Percentiles rank a stretch among this genome's conserved stretches.
phyloP scores from a whole-genome alignment of 2,797 vertebrate species.

The Peromyscus eremicus region DNA sequence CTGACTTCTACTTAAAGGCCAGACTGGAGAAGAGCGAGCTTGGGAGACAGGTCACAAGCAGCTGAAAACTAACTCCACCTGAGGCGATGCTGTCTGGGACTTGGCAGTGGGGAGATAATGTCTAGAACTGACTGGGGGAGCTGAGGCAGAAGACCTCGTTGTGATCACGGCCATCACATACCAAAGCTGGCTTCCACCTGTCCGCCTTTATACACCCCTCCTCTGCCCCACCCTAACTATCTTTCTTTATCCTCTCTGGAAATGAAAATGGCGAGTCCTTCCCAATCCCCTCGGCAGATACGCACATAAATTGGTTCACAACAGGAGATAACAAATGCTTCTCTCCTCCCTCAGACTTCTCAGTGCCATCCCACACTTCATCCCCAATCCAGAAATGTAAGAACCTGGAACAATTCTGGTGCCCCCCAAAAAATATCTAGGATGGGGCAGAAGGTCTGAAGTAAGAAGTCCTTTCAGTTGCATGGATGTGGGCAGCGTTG shows the following conservation, averaged over 20 bases:
- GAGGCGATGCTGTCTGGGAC: not conserved
- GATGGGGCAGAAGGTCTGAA: not conserved
- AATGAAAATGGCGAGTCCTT: not conserved
- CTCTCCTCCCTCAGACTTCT: not conserved
- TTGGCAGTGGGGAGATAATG: not conserved
- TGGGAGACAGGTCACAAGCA: not conserved
- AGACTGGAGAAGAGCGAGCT: not conserved
- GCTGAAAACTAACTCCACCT: not conserved
- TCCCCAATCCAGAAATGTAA: not conserved
- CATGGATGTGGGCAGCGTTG: not conserved
- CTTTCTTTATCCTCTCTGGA: not conserved
- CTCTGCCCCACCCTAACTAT: not conserved
- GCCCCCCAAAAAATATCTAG: not conserved
- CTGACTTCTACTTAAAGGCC: constrained; percentile 11
- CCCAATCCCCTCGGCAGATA: not conserved
- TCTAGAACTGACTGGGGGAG: not conserved
- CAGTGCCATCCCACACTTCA: not conserved
- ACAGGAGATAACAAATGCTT: not conserved
- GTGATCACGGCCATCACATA: not conserved
- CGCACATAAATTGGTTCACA: not conserved
- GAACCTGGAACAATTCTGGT: not conserved
- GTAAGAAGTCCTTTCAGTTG: not conserved
- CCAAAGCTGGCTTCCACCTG: not conserved
- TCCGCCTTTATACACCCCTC: not conserved
- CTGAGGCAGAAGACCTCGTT: not conserved